Evolutionary conservation across 2,113 vertebrate species (phyloP).

Genomic region (Kobus ellipsiprymnus): DNA sequence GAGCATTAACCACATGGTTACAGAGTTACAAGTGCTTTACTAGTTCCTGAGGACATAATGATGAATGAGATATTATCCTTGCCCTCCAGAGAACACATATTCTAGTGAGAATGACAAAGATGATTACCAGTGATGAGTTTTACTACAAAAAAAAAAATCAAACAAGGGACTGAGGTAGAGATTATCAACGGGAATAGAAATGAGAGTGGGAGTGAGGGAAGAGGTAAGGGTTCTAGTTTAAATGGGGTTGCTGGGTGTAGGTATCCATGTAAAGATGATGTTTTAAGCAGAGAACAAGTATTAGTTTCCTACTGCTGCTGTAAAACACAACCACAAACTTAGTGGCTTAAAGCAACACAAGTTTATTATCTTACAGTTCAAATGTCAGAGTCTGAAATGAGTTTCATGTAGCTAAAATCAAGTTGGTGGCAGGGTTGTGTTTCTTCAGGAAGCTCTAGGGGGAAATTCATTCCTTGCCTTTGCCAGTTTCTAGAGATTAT

Average conservation of each 20-base stretch:
- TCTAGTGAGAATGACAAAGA: background rate
- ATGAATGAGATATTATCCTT: background rate
- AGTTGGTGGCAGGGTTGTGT: rapidly evolving
- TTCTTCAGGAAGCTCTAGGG: background rate
- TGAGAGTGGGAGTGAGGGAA: background rate
- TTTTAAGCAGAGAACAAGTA: background rate
- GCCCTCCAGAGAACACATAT: background rate
- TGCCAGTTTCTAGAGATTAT: background rate
- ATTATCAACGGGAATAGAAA: no score
- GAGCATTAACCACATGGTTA: background rate
- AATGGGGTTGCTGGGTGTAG: background rate
- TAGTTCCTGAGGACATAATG: background rate
- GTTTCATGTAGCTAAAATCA: background rate
- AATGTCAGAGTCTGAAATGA: background rate
- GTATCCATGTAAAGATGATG: background rate
- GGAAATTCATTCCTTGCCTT: background rate
- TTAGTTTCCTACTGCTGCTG: background rate
- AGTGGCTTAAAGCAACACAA: background rate
- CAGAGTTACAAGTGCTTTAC: background rate
- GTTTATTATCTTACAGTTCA: background rate
- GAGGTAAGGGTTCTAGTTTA: background rate
- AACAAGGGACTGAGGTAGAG: background rate
- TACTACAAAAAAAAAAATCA: background rate
- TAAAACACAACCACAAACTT: background rate
- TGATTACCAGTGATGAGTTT: background rate